Conservation (phyloP, 1,140 invertebrate genomes). For the Teleopsis dalmanni region DNA sequence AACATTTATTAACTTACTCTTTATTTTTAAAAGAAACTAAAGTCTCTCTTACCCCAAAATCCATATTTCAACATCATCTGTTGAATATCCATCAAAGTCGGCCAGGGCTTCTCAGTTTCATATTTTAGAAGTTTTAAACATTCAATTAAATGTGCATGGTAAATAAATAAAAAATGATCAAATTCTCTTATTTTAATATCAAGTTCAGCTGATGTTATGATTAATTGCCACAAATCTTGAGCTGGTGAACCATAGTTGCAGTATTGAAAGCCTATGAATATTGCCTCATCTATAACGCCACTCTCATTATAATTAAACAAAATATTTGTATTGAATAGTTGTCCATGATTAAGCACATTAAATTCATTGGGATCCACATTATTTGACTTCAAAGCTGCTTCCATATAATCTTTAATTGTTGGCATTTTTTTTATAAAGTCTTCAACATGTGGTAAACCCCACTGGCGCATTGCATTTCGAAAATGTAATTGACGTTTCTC, state of each 20-base stretch:
- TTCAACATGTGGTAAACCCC: slow-evolving; percentile 22
- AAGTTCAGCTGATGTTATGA: slow-evolving; percentile 22
- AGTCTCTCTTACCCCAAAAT: slow-evolving; percentile 18
- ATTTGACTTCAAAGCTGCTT: slow-evolving; percentile 12
- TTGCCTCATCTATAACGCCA: slow-evolving; percentile 28
- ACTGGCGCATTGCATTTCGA: slow-evolving; percentile 18
- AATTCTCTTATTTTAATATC: slow-evolving; percentile 29
- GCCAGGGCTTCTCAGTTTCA: slow-evolving; percentile 11
- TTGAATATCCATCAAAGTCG: slow-evolving; percentile 22
- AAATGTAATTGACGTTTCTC: slow-evolving; percentile 15
- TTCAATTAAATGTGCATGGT: slow-evolving; percentile 25
- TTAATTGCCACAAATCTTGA: slow-evolving; percentile 30
- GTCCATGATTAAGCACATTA: slow-evolving; percentile 57
- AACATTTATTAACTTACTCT: not conserved
- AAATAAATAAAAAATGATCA: slow-evolving; percentile 27
- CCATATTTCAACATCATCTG: slow-evolving; percentile 25
- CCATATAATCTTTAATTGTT: slow-evolving; percentile 5
- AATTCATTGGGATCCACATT: slow-evolving; percentile 46
- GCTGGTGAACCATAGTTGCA: slow-evolving; percentile 30
- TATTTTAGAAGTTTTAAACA: slow-evolving; percentile 26
- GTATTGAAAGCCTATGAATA: slow-evolving; percentile 24
- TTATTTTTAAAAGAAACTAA: not conserved
- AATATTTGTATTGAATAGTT: slow-evolving; percentile 46
- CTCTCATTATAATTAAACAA: slow-evolving; percentile 39
- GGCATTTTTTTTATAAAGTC: slow-evolving; percentile 14